phyloP scores from a whole-genome alignment of 2,113 vertebrate species.

The Prinia subflava region DNA sequence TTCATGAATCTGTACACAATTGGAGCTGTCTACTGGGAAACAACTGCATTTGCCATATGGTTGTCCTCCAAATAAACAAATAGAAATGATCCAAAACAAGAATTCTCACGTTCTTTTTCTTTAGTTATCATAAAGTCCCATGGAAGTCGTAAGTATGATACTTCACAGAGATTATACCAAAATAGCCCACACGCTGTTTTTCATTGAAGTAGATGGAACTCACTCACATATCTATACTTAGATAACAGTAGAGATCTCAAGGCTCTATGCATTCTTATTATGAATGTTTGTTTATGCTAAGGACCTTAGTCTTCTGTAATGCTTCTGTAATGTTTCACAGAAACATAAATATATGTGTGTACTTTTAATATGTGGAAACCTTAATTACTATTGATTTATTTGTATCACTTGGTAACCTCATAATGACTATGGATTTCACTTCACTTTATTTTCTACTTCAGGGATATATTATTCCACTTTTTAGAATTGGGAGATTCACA shows the following conservation, averaged over 20 bases:
- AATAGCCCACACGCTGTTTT: not conserved
- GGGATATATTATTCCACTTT: not conserved
- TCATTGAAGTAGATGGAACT: not conserved
- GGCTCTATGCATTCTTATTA: not conserved
- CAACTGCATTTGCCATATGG: slow-evolving; percentile 42
- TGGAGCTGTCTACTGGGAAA: slow-evolving; percentile 52
- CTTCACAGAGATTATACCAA: not conserved
- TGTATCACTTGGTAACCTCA: not conserved
- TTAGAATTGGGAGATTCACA: not conserved
- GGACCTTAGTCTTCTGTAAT: not conserved
- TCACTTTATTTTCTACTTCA: not conserved
- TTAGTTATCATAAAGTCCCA: not conserved
- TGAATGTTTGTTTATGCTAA: not conserved
- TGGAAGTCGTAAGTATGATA: not conserved
- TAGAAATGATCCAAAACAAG: slow-evolving; percentile 16
- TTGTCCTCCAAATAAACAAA: slow-evolving; percentile 39
- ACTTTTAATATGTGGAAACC: not conserved
- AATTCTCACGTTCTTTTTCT: slow-evolving; percentile 3
- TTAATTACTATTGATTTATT: not conserved
- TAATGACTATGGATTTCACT: not conserved
- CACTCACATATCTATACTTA: not conserved
- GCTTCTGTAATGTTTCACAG: not conserved
- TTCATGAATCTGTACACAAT: slow-evolving; percentile 51
- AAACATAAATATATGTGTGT: not conserved
- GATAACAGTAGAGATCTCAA: not conserved